A percentile compares a stretch with the other conserved stretches of the same genome.
These are phyloP conservation scores for Strigamia maritima DNA, from an alignment of 2,888 invertebrate genomes.

Conservation along the genomic window DNA sequence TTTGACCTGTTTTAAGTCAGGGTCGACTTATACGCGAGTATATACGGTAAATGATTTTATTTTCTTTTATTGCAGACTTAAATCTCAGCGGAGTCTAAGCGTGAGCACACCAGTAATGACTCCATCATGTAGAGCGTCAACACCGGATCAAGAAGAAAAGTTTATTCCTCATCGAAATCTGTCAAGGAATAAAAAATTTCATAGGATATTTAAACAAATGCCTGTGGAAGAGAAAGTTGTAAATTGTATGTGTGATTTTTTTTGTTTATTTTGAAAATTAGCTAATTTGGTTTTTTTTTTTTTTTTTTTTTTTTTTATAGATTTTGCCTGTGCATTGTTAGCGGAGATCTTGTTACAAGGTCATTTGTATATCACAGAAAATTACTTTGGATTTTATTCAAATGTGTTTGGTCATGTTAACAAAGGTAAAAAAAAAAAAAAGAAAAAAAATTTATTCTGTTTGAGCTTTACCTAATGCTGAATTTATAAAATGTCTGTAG, in stretches of 20 bases:
- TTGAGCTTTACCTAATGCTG: neutral
- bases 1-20: too few relatives aligned
- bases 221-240: constrained; percentile 79
- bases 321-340: constrained; percentile 88
- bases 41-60: neutral
- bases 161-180: constrained; percentile 52
- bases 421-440: constrained; percentile 65
- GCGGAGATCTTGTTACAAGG: constrained; percentile 90
- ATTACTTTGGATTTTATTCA: constrained; percentile 93
- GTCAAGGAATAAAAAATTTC: constrained; percentile 82
- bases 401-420: constrained; percentile 92
- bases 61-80: constrained; percentile 41
- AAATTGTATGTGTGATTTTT: constrained; percentile 65
- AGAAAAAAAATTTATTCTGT: neutral
- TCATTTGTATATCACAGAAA: constrained; percentile 87
- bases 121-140: constrained; percentile 49
- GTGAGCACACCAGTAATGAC: constrained; percentile 55
- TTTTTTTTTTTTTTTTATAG: constrained; percentile 55
- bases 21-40: too few relatives aligned
- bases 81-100: constrained; percentile 54
- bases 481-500: constrained; percentile 55
- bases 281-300: neutral
- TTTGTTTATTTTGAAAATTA: neutral
- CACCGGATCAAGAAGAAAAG: constrained; percentile 40
- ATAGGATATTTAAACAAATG: constrained; percentile 79